Percentiles rank a stretch among this genome's conserved stretches.
Conservation (phyloP, 1,140 invertebrate species). For the Sesamia nonagrioides region DNA sequence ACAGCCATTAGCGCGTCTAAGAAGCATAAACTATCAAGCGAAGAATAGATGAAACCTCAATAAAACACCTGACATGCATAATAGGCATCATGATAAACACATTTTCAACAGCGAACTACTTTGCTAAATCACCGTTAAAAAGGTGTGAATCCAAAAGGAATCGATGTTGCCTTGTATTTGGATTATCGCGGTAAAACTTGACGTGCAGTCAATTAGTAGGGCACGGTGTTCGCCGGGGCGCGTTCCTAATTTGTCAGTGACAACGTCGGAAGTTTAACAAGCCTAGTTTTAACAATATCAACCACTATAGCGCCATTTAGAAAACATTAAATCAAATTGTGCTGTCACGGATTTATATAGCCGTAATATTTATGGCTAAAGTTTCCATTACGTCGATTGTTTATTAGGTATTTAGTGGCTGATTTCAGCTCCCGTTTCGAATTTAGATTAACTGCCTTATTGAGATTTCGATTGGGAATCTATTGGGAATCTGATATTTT, state of each 20-base stretch:
- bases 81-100: slow-evolving; percentile 14
- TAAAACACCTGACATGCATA: slow-evolving; percentile 2
- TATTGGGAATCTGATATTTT: no score
- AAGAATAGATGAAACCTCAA: slow-evolving; percentile 1
- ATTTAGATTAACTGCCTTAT: not conserved
- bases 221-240: slow-evolving; percentile 59
- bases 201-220: slow-evolving; percentile 78
- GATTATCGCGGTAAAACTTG: slow-evolving; percentile 68
- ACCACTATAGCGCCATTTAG: slow-evolving; percentile 63
- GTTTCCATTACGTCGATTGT: slow-evolving; percentile 45
- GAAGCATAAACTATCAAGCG: not conserved
- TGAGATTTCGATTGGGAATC: no score
- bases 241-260: slow-evolving; percentile 77
- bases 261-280: slow-evolving; percentile 76
- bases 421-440: slow-evolving; percentile 22
- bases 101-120: slow-evolving; percentile 13
- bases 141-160: slow-evolving; percentile 48
- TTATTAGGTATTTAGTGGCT: slow-evolving; percentile 47
- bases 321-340: slow-evolving; percentile 53
- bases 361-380: slow-evolving; percentile 45
- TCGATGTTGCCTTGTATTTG: slow-evolving; percentile 59
- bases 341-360: slow-evolving; percentile 47
- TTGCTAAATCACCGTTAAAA: slow-evolving; percentile 42
- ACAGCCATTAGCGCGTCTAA: no score
- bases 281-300: slow-evolving; percentile 69